phyloP scores from a whole-genome alignment of 2,888 invertebrate genomes.

The Idaea biselata region DNA sequence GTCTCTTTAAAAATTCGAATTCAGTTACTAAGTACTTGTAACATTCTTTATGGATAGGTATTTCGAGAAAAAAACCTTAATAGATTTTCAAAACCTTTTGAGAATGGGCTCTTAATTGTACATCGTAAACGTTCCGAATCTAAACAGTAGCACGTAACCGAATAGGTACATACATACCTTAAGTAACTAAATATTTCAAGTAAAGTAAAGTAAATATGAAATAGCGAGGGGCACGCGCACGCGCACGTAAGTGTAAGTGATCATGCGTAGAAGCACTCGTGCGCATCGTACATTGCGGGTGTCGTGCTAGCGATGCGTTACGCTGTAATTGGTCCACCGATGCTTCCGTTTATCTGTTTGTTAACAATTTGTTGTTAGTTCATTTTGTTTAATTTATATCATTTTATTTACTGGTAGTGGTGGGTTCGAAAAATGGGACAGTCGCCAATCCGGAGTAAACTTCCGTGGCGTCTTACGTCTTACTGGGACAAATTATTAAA shows the following conservation, averaged over 20 bases:
- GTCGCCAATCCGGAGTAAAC: too few species aligned
- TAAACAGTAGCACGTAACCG: neutral
- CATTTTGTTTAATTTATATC: neutral
- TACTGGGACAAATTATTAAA: too few species aligned
- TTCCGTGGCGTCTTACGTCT: too few species aligned
- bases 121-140: neutral
- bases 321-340: neutral
- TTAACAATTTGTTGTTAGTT: neutral
- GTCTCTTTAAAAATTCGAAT: too few species aligned
- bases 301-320: neutral
- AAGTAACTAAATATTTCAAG: neutral
- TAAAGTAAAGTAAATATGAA: neutral
- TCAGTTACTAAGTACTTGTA: too few species aligned
- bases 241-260: neutral
- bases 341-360: neutral
- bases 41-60: too few species aligned
- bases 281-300: neutral
- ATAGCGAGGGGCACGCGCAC: neutral
- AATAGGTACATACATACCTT: neutral
- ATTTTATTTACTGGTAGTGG: neutral
- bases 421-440: too few species aligned
- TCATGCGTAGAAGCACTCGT: neutral
- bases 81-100: too few species aligned
- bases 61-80: too few species aligned
- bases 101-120: too few species aligned